phyloP scores from a whole-genome alignment of 2,888 invertebrate species.

The Acrocyrtus sp. region DNA sequence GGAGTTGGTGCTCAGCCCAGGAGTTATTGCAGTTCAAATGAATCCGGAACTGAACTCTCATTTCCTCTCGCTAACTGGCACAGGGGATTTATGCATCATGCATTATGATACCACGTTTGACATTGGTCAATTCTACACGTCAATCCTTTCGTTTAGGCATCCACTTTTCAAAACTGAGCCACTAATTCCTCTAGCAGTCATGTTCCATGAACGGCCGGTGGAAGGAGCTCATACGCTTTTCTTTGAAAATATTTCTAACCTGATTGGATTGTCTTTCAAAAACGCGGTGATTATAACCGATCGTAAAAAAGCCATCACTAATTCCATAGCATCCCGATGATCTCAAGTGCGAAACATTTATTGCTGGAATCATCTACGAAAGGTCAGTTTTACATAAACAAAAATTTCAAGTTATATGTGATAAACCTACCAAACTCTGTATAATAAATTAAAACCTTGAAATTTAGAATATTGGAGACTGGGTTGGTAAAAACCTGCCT shows the following conservation, averaged over 20 bases:
- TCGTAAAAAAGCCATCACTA: neutral
- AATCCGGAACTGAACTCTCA: neutral
- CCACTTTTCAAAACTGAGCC: neutral
- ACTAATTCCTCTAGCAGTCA: neutral
- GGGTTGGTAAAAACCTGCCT: too few relatives aligned
- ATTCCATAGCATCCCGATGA: neutral
- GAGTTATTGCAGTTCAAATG: neutral
- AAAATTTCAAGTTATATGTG: neutral
- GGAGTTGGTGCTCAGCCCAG: neutral
- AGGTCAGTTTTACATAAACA: neutral
- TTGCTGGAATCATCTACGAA: neutral
- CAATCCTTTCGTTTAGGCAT: neutral
- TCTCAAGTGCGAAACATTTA: neutral
- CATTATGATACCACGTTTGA: constrained; percentile 6
- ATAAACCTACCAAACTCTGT: neutral
- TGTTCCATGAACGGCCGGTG: neutral
- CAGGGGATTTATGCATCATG: neutral
- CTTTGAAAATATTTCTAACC: neutral
- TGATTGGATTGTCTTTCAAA: neutral
- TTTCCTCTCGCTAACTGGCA: neutral
- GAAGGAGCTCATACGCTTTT: neutral
- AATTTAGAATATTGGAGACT: too few relatives aligned
- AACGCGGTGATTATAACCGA: neutral
- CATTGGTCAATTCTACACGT: neutral
- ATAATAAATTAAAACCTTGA: too few relatives aligned